Evolutionary conservation across 35 echinoderm and acorn worm genomes (phyloP).

Genomic region (Chiridota heheva): DNA sequence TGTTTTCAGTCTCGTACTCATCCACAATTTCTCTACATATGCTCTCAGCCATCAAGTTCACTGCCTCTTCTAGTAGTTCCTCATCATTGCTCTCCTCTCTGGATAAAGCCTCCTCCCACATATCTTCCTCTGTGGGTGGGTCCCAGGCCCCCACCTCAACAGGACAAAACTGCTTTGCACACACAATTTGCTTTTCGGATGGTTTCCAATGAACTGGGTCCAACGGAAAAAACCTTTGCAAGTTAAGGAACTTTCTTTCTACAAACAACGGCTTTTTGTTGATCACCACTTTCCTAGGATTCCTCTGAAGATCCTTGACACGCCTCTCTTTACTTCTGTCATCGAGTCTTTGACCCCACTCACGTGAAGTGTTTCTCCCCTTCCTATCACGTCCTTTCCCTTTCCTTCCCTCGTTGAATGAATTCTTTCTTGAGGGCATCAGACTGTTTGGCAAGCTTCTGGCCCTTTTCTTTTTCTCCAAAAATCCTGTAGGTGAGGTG

Average conservation of each 20-base stretch:
- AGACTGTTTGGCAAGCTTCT: conserved; percentile 81
- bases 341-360: conserved; percentile 9
- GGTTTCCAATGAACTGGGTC: not conserved
- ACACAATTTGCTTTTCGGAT: not conserved
- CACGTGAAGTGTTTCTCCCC: not conserved
- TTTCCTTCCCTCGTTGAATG: conserved; percentile 36
- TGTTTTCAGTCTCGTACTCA: conserved; percentile 52
- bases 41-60: conserved; percentile 82
- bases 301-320: not conserved
- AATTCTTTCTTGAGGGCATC: conserved; percentile 38
- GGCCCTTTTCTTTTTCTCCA: conserved; percentile 61
- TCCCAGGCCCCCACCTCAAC: not conserved
- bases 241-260: too few relatives aligned
- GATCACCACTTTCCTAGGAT: not conserved
- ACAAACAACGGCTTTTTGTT: not conserved
- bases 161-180: conserved; percentile 6
- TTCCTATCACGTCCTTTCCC: not conserved
- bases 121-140: conserved; percentile 15
- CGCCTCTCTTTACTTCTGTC: conserved; percentile 7
- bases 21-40: conserved; percentile 87
- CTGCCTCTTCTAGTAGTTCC: conserved; percentile 78
- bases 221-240: too few relatives aligned
- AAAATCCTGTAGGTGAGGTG: conserved; percentile 58
- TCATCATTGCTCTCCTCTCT: conserved; percentile 49
- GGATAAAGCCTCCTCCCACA: conserved; percentile 39